These are phyloP conservation scores for Urocyon cinereoargenteus DNA, from an alignment of 2,797 vertebrate genomes.

Conservation along the genomic window DNA sequence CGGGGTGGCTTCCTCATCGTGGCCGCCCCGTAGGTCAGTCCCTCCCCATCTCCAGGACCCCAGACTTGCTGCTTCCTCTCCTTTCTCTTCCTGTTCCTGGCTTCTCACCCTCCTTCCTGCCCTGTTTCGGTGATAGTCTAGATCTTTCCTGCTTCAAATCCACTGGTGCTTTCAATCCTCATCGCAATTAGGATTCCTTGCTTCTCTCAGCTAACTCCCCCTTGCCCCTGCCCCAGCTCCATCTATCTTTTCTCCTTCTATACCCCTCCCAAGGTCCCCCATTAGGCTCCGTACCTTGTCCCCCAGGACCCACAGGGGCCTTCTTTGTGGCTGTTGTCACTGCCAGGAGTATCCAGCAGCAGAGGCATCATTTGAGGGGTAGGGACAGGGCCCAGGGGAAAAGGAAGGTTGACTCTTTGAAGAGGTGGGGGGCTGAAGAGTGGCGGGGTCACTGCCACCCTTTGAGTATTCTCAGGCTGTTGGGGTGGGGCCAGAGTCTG, in stretches of 20 bases:
- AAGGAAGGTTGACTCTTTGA: conserved; percentile 91
- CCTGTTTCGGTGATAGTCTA: background rate
- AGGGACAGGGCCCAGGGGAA: conserved; percentile 84
- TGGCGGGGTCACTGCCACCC: conserved; percentile 87
- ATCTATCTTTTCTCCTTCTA: background rate
- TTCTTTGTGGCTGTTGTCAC: conserved; percentile 83
- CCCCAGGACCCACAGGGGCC: conserved; percentile 85
- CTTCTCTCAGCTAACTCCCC: background rate
- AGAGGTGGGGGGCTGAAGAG: conserved; percentile 96
- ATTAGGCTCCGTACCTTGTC: conserved; percentile 79
- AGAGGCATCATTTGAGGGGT: conserved; percentile 84
- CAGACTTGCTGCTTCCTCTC: background rate
- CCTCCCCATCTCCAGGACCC: accelerated
- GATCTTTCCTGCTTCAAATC: accelerated
- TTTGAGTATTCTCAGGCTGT: conserved; percentile 59
- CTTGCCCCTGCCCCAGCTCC: background rate
- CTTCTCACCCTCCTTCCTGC: background rate
- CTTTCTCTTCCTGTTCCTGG: background rate
- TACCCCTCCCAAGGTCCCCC: no score
- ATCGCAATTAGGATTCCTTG: no score
- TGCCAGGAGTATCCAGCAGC: conserved; percentile 87
- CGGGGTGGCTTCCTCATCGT: accelerated
- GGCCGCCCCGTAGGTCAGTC: accelerated
- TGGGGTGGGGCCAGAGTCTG: background rate
- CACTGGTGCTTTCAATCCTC: background rate